Percentiles rank a stretch among this genome's conserved stretches.
phyloP scores from a whole-genome alignment of 2,888 invertebrate species.

The Drosophila leonis region DNA sequence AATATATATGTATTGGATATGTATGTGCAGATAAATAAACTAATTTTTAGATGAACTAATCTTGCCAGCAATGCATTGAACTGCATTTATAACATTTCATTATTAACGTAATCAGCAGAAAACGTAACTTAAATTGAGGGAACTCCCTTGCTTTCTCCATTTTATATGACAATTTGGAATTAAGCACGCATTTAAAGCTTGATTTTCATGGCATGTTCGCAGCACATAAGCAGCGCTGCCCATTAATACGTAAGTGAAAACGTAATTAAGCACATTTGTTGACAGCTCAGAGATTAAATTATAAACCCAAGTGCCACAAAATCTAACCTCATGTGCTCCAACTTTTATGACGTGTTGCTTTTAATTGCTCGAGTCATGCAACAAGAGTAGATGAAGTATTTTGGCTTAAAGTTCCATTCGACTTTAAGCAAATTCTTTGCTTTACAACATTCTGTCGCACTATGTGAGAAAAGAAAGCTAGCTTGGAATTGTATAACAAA shows the following conservation, averaged over 20 bases:
- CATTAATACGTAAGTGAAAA: slow-evolving; percentile 46
- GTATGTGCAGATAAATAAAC: not conserved
- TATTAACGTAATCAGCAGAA: slow-evolving; percentile 12
- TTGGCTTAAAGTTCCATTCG: slow-evolving; percentile 21
- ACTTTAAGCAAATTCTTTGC: slow-evolving; percentile 1
- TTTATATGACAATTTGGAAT: slow-evolving; percentile 7
- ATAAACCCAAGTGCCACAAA: slow-evolving; percentile 35
- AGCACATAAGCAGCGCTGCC: slow-evolving; percentile 28
- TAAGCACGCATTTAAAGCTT: slow-evolving; percentile 20
- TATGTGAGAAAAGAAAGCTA: not conserved
- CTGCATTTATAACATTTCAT: slow-evolving; percentile 16
- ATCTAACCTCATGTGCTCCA: slow-evolving; percentile 28
- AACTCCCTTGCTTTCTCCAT: not conserved
- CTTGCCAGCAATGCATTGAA: slow-evolving; percentile 8
- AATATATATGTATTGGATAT: slow-evolving; percentile 10
- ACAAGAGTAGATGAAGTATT: slow-evolving; percentile 3
- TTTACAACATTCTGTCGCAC: slow-evolving; percentile 18
- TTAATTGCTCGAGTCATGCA: slow-evolving; percentile 59
- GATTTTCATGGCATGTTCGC: slow-evolving; percentile 29
- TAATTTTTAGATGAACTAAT: slow-evolving; percentile 13
- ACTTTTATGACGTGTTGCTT: slow-evolving; percentile 46
- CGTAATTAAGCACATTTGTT: slow-evolving; percentile 50
- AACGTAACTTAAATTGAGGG: not conserved
- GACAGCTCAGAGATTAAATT: slow-evolving; percentile 60
- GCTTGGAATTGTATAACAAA: slow-evolving; percentile 58